Conservation (phyloP, 2,888 invertebrate species). For the Pantelozetes paolii region DNA sequence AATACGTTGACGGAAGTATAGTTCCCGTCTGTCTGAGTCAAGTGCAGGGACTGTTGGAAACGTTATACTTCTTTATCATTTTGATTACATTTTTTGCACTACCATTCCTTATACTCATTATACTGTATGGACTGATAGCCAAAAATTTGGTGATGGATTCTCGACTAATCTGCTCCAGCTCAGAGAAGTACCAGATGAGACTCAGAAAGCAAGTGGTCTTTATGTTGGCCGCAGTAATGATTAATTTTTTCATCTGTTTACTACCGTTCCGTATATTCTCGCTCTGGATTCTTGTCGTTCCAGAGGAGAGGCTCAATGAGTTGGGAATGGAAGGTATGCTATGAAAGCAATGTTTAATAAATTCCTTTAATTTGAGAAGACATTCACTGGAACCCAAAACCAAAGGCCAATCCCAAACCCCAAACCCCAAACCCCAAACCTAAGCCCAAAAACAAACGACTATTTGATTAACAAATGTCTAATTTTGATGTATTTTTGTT, state of each 20-base stretch:
- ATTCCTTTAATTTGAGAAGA: no score
- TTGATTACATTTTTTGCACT: conserved; percentile 78
- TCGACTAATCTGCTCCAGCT: conserved; percentile 37
- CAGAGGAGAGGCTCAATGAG: conserved; percentile 62
- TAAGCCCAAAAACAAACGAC: no score
- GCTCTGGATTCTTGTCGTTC: conserved; percentile 76
- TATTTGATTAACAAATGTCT: no score
- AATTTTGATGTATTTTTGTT: background rate
- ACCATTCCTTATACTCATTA: conserved; percentile 72
- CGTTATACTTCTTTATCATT: conserved; percentile 71
- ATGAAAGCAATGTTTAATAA: no score
- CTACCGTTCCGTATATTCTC: conserved; percentile 82
- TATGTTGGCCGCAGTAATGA: conserved; percentile 82
- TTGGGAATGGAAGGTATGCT: conserved; percentile 64
- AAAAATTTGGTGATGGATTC: conserved; percentile 70
- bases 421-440: no score
- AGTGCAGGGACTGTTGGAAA: conserved; percentile 71
- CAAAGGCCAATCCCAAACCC: no score
- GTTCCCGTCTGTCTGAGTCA: conserved; percentile 76
- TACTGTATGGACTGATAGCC: conserved; percentile 78
- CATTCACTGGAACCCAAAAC: no score
- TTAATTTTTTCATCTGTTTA: conserved; percentile 84
- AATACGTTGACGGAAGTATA: conserved; percentile 66
- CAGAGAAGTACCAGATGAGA: conserved; percentile 44
- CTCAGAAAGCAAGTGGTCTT: conserved; percentile 57